A percentile compares a stretch with the other conserved stretches of the same genome.
phyloP scores from a whole-genome alignment of 2,113 vertebrate genomes.

The Caloenas nicobarica region DNA sequence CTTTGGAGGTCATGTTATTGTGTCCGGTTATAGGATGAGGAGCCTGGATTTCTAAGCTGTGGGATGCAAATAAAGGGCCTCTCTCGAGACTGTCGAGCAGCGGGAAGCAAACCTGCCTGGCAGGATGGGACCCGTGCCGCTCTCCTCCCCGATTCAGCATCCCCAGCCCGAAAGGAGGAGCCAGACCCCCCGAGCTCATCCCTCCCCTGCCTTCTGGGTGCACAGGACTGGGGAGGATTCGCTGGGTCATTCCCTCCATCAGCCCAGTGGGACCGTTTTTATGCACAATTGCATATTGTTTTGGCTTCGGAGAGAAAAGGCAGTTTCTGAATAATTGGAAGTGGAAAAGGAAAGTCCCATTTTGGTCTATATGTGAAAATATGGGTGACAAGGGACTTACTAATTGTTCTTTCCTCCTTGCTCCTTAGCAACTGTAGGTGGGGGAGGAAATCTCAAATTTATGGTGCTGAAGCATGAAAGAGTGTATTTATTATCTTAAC shows the following conservation, averaged over 20 bases:
- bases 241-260: neutral
- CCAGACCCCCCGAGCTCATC: rapidly evolving
- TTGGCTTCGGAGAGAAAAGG: neutral
- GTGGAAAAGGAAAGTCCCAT: neutral
- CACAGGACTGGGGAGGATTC: neutral
- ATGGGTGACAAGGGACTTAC: neutral
- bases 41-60: slow-evolving; percentile 2
- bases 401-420: slow-evolving; percentile 44
- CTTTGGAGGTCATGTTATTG: slow-evolving; percentile 55
- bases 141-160: neutral
- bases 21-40: slow-evolving; percentile 49
- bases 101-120: neutral
- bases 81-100: neutral
- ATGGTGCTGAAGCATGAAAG: neutral
- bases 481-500: neutral
- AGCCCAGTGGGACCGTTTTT: neutral
- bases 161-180: neutral
- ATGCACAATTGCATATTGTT: neutral
- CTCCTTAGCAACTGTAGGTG: slow-evolving; percentile 1
- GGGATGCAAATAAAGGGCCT: slow-evolving; percentile 14
- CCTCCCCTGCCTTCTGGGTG: neutral
- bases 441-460: slow-evolving; percentile 3
- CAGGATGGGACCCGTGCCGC: neutral
- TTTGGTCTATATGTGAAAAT: neutral
- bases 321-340: neutral